Evolutionary conservation across 2,797 vertebrate genomes (phyloP).

Genomic region (Microctenopoma stevenorrisi): DNA sequence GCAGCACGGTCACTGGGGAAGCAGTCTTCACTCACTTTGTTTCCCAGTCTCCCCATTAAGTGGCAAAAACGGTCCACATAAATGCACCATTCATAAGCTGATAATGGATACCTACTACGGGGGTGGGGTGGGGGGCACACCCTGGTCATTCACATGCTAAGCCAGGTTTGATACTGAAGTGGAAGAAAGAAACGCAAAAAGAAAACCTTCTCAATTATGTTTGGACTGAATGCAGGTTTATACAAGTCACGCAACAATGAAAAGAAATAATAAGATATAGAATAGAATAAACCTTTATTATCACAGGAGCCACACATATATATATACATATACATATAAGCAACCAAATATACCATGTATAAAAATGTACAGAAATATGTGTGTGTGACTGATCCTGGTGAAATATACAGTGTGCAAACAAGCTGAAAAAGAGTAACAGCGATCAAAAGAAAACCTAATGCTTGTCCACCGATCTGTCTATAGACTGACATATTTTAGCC

Average conservation of each 20-base stretch:
- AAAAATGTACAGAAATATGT: no score
- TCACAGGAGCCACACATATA: no score
- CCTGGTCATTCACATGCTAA: constrained; percentile 17
- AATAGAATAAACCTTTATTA: no score
- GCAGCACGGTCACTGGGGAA: constrained; percentile 42
- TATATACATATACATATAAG: no score
- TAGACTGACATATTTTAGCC: constrained; percentile 3
- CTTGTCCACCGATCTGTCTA: constrained; percentile 1
- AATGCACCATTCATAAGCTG: constrained; percentile 48
- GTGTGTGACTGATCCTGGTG: no score
- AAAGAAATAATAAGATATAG: not conserved
- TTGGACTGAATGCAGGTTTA: not conserved
- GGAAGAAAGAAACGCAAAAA: not conserved
- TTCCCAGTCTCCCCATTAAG: constrained; percentile 61
- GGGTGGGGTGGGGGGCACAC: constrained; percentile 3
- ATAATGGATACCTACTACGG: constrained; percentile 48
- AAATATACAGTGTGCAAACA: no score
- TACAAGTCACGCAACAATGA: not conserved
- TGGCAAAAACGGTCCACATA: constrained; percentile 45
- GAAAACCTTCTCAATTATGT: constrained; percentile 2
- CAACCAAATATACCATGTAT: no score
- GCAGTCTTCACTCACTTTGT: constrained; percentile 54
- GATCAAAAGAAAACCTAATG: not conserved
- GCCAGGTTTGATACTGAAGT: constrained; percentile 9
- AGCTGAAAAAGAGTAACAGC: no score